Base-by-base conservation (phyloP, 92 coral and sea anemone species). In the Muricea muricata region DNA sequence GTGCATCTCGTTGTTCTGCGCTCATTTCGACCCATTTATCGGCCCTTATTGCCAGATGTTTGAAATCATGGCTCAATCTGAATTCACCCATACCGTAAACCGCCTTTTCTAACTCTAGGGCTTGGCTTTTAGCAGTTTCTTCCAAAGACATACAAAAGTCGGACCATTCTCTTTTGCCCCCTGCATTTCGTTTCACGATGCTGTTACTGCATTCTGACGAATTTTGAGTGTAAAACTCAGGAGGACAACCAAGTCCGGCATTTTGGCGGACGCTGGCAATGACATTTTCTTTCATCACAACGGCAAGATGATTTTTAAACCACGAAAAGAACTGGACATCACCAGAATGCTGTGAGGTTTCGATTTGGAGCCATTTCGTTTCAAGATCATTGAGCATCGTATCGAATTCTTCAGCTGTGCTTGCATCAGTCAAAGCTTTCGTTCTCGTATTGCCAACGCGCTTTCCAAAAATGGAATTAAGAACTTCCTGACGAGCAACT, bases 391-490 rank as follows among this genome's bases (percentile, higher is more conserved):
- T 87, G 23, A 89, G 79, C 90, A 86, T 89, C 26, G 54, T 70
- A 55, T 89, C 90, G 58, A 89, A 86, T 55, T 69, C 90, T 50
- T 87, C 83, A 52, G 82, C 79, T 37, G 74, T 72, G 15, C 13
- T 42, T 55, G 90, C 91, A 75, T 87, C 88, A 48, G 87, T 91
- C 32, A 90, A 90, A 18, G 85, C 93, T 46, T 87, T 90, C 47
- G 35, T 81, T 56, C 86, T 71, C 54, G 58, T 50, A 29, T 86
- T 81, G 21, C 90, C 82, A 72, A 23, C 56, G 26, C 91, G 57
- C 74, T 75, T 39, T 61, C 91, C 85, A 45, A 90, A 90, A 60
- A 90, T 75, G 78, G 90, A 35, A 28, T 75, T 29, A 3, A 74
- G 77, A 65, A 90, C 65, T 6, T 32, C 28, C 60, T 39, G 73